Evolutionary conservation across 2,797 vertebrate species (phyloP).

Genomic region (Tachyglossus aculeatus): DNA sequence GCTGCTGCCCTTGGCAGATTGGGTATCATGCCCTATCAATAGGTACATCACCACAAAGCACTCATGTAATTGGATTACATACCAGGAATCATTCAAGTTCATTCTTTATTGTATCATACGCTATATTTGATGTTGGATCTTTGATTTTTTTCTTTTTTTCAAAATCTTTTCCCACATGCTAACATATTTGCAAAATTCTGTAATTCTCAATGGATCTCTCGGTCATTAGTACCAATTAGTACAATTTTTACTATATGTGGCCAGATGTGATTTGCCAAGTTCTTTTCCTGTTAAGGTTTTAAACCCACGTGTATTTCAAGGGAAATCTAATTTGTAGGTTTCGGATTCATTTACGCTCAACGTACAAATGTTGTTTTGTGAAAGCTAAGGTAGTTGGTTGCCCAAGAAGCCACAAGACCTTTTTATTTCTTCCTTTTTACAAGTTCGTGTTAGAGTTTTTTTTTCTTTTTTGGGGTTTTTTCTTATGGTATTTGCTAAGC

Average conservation of each 20-base stretch:
- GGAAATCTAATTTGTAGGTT: slow-evolving; percentile 72
- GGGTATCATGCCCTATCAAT: slow-evolving; percentile 35
- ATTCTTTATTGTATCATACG: slow-evolving; percentile 66
- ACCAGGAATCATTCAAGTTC: slow-evolving; percentile 63
- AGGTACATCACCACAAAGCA: slow-evolving; percentile 40
- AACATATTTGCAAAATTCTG: slow-evolving; percentile 52
- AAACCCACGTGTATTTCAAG: slow-evolving; percentile 70
- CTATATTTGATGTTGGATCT: slow-evolving; percentile 57
- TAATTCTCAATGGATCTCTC: slow-evolving; percentile 68
- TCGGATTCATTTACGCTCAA: slow-evolving; percentile 70
- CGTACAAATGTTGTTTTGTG: slow-evolving; percentile 67
- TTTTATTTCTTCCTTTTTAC: slow-evolving; percentile 61
- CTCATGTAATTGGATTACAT: slow-evolving; percentile 64
- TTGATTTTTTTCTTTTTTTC: slow-evolving; percentile 33
- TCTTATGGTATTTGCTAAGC: no score
- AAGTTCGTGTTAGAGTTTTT: slow-evolving; percentile 67
- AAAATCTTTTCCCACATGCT: slow-evolving; percentile 55
- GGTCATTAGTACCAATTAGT: slow-evolving; percentile 70
- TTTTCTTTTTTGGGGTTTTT: no score
- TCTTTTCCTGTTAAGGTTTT: slow-evolving; percentile 67
- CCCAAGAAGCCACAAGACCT: slow-evolving; percentile 60
- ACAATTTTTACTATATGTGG: slow-evolving; percentile 66
- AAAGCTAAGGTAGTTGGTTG: slow-evolving; percentile 48
- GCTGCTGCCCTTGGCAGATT: slow-evolving; percentile 37
- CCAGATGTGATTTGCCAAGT: slow-evolving; percentile 68